Base-by-base conservation (phyloP, 1,140 invertebrate genomes). In the Oryzaephilus surinamensis region DNA sequence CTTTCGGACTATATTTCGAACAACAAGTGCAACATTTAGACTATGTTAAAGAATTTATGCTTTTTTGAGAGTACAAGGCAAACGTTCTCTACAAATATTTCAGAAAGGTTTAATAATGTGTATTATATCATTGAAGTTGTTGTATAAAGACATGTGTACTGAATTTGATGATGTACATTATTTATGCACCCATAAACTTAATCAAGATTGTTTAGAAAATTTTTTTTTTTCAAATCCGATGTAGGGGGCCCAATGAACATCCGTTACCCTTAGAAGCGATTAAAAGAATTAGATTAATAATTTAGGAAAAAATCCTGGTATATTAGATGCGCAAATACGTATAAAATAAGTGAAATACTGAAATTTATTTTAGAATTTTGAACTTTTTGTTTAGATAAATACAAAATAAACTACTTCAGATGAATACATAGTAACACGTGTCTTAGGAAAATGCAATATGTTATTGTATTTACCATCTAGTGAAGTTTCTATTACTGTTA, bases 181-280 rank as follows among this genome's bases (percentile, higher is more conserved):
- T 10, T 6, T 34, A 7, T 34, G 13, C 6, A 34, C 32, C 6
- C 20, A 34, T 23, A 3, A 12, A 21, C 3, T 23, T 4, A 20
- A 34, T 20, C 32, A 34, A 23, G 38, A 41, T 26, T 23, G 21
- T 23, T 23, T 34, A 16, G 32, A 21, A 12, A 34, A 21, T 12
- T 33, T 33, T 6, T 34, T 34, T 20, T 34, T 23, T 12, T n/a
- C 18, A 34, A n/a, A 4, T 34, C 2, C 2, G 31, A 10, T 18
- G 31, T 18, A 17, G 15, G 18, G 31, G 31, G 4, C 14, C 5
- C 4, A 10, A 36, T 26, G 33, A 36, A 12, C 20, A 36, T 36
- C 33, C 33, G 2, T 11, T 20, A 6, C 33, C 33, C 2, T 20
- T 36, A 13, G 8, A 23, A 12, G 20, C 33, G 4, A 8, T 36